A percentile compares a stretch with the other conserved stretches of the same genome.
Conservation (phyloP, 2,797 vertebrate species). For the Typhlichthys subterraneus region DNA sequence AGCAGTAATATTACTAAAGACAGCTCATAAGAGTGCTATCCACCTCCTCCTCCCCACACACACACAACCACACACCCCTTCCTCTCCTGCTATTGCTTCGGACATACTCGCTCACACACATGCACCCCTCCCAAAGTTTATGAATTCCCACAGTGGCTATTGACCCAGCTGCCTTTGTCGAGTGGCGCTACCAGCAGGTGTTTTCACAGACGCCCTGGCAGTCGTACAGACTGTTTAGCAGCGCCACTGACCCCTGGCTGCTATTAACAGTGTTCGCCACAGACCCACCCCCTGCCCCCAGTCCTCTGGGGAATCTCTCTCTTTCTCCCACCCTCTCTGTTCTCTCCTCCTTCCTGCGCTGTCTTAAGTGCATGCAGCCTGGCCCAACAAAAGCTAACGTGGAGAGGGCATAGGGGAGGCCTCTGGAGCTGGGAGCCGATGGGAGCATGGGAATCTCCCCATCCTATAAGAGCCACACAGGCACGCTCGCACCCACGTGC, state of each 20-base stretch:
- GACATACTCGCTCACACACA: conserved; percentile 46
- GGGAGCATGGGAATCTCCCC: conserved; percentile 82
- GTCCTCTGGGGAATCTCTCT: conserved; percentile 85
- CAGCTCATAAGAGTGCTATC: too few species aligned
- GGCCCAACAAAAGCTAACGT: conserved; percentile 77
- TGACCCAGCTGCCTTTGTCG: conserved; percentile 99
- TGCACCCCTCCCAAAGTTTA: conserved; percentile 89
- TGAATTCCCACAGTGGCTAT: conserved; percentile 99
- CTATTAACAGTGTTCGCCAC: conserved; percentile 93
- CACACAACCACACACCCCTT: background rate
- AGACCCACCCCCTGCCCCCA: conserved; percentile 60
- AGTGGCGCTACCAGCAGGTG: conserved; percentile 95
- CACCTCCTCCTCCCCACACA: background rate
- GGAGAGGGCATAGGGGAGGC: conserved; percentile 53
- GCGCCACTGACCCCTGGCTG: conserved; percentile 91
- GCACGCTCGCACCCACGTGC: conserved; percentile 23
- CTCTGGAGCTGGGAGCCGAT: conserved; percentile 76
- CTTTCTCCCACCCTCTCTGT: conserved; percentile 66
- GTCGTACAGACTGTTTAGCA: conserved; percentile 98
- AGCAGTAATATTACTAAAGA: too few species aligned
- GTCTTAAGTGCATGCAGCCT: conserved; percentile 76
- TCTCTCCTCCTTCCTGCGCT: conserved; percentile 59
- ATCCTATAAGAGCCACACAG: conserved; percentile 19
- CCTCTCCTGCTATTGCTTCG: background rate
- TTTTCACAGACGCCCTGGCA: conserved; percentile 99